Base-by-base conservation (phyloP, 1,140 invertebrate species). In the Atta cephalotes region DNA sequence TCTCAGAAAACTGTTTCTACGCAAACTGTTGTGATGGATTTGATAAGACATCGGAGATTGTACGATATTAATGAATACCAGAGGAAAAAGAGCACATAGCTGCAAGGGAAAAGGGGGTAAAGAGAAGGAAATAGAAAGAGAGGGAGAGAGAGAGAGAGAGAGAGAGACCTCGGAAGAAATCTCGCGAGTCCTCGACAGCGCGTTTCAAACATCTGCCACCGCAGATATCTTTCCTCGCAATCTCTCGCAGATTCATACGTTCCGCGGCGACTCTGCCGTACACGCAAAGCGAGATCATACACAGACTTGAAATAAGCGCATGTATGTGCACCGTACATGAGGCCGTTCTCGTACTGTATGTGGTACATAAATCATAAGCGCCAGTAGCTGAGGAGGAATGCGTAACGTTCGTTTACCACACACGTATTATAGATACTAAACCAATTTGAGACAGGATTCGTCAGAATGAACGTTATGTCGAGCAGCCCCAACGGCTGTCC, bases 311-410 rank as follows among this genome's bases (percentile, higher is more conserved):
- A 49, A 56, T 62, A 39, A 18, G 5, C 63, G 63, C 68, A 25
- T n/a, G 25, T 72, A 65, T 49, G 51, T 31, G 76, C 28, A 31
- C 31, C 16, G 60, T 79, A 51, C 72, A 45, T 39, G 77, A 62
- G 79, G 51, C 62, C 71, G 90, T 60, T 60, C 25, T 31, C 78
- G 89, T 78, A 68, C 89, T 71, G 78, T 65, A 74, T 86, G 65
- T 60, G 88, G 88, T 90, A 90, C 91, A 92, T 93, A 92, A 94
- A 94, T 94, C 93, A 93, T 91, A 91, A 93, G 92, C 91, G 90
- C 90, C 92, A 85, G 92, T 93, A 93, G 81, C 90, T 53, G 25
- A n/a, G 21, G 66, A 91, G 91, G 90, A 92, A 93, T 92, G 90
- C 89, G 71, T 70, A 70, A 91, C 85, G 91, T 93, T 93, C 90